A percentile compares a stretch with the other conserved stretches of the same genome.
Conservation (phyloP, 1,140 invertebrate genomes). For the Ooceraea biroi region DNA sequence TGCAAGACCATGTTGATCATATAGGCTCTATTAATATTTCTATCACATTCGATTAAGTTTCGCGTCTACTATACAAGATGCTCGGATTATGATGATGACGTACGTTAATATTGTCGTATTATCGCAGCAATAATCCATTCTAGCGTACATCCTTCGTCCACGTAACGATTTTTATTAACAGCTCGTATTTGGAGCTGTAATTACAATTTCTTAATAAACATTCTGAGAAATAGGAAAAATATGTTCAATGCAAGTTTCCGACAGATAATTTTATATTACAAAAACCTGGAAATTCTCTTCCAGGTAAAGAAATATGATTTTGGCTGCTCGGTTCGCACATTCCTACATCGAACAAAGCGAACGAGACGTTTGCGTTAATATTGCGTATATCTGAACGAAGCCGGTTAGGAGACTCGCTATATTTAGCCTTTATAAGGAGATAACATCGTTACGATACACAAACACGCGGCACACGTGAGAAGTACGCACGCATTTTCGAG, state of each 20-base stretch:
- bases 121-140: neutral
- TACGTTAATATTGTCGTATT: neutral
- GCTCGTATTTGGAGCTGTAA: neutral
- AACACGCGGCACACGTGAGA: slow-evolving; percentile 46
- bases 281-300: too few relatives aligned
- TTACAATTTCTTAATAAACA: neutral
- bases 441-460: slow-evolving; percentile 60
- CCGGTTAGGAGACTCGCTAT: slow-evolving; percentile 70
- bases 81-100: slow-evolving; percentile 21
- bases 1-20: neutral
- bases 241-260: too few relatives aligned
- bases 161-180: slow-evolving; percentile 14
- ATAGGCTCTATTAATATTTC: slow-evolving; percentile 15
- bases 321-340: slow-evolving; percentile 2
- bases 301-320: neutral
- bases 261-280: too few relatives aligned
- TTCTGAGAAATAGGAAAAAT: too few relatives aligned
- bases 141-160: slow-evolving; percentile 2
- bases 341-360: slow-evolving; percentile 27
- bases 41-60: slow-evolving; percentile 27
- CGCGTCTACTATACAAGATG: neutral
- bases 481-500: neutral
- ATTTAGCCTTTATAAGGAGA: slow-evolving; percentile 75
- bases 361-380: slow-evolving; percentile 15
- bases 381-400: slow-evolving; percentile 61